phyloP scores from a whole-genome alignment of 1,140 invertebrate genomes.

The Rhagoletis pomonella region DNA sequence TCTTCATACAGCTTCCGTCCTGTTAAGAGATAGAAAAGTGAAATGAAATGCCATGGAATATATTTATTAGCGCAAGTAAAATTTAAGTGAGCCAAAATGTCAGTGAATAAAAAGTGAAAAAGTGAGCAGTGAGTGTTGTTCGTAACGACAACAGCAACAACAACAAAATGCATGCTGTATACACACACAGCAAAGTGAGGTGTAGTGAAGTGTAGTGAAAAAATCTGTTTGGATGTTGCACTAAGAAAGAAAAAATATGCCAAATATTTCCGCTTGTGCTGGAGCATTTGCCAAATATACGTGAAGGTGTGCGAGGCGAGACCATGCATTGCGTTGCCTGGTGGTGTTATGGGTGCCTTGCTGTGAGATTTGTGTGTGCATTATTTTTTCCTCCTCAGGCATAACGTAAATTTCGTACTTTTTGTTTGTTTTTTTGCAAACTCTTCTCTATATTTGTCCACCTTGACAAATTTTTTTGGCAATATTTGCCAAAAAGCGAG shows the following conservation, averaged over 20 bases:
- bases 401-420: background rate
- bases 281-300: background rate
- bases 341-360: background rate
- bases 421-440: too few relatives aligned
- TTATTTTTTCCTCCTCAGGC: background rate
- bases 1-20: conserved; percentile 53
- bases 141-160: too few relatives aligned
- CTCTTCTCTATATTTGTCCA: background rate
- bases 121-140: too few relatives aligned
- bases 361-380: background rate
- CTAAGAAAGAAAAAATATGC: background rate
- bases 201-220: conserved; percentile 15
- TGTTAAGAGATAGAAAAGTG: background rate
- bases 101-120: too few relatives aligned
- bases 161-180: background rate
- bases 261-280: background rate
- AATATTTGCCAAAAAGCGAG: background rate
- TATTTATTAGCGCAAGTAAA: background rate
- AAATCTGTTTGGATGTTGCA: conserved; percentile 13
- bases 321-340: background rate
- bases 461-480: conserved; percentile 12
- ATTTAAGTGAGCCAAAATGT: too few relatives aligned
- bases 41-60: background rate
- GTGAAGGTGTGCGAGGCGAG: background rate
- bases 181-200: background rate